These are phyloP conservation scores for Synanthedon andrenaeformis DNA, from an alignment of 2,888 invertebrate species.

Conservation along the genomic window DNA sequence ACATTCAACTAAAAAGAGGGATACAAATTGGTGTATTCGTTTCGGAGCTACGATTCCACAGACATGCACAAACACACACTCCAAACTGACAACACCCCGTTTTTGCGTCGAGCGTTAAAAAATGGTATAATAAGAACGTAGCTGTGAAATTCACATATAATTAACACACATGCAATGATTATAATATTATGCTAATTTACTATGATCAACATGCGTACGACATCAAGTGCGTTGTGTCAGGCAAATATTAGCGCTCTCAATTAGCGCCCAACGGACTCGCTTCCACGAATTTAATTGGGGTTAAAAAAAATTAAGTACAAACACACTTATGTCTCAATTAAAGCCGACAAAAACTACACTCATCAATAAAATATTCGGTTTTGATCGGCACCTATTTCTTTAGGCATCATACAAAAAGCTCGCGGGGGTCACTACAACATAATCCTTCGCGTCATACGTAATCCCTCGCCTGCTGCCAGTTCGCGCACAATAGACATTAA, in stretches of 20 bases:
- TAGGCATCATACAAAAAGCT: neutral
- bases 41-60: too few species aligned
- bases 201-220: neutral
- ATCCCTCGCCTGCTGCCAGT: conserved; percentile 7
- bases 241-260: conserved; percentile 58
- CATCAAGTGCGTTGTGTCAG: conserved; percentile 30
- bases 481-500: conserved; percentile 56
- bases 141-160: too few species aligned
- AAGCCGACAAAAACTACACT: conserved; percentile 20
- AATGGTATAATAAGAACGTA: too few species aligned
- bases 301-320: conserved; percentile 63
- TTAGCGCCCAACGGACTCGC: conserved; percentile 52
- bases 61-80: too few species aligned
- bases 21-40: too few species aligned
- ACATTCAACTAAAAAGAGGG: too few species aligned
- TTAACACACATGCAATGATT: too few species aligned
- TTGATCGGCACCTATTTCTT: neutral
- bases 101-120: too few species aligned
- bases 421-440: neutral
- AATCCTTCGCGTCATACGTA: neutral
- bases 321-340: conserved; percentile 56
- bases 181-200: neutral
- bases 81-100: too few species aligned
- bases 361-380: neutral
- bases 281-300: conserved; percentile 67